phyloP scores from a whole-genome alignment of 2,888 invertebrate species.

The Plagodis pulveraria region DNA sequence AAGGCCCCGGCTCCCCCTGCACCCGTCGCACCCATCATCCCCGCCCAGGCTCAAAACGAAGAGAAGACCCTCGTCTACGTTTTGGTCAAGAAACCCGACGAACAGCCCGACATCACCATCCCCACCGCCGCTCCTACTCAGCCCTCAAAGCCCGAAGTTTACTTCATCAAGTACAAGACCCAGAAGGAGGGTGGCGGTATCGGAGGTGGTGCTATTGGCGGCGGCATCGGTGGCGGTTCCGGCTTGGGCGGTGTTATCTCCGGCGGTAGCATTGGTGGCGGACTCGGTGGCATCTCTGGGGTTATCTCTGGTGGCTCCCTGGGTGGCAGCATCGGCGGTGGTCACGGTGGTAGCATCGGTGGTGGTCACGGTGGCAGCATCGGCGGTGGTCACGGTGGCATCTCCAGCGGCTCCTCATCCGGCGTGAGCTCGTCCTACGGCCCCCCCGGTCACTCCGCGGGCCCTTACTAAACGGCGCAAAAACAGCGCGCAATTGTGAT shows the following conservation, averaged over 20 bases:
- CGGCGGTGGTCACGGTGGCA: slow-evolving; percentile 58
- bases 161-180: slow-evolving; percentile 94
- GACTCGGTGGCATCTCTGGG: slow-evolving; percentile 58
- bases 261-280: slow-evolving; percentile 50
- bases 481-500: slow-evolving; percentile 73
- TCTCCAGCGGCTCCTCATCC: slow-evolving; percentile 41
- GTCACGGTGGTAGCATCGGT: slow-evolving; percentile 45
- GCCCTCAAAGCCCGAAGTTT: slow-evolving; percentile 92
- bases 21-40: slow-evolving; percentile 90
- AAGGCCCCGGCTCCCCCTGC: slow-evolving; percentile 92
- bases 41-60: slow-evolving; percentile 89
- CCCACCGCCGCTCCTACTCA: slow-evolving; percentile 89
- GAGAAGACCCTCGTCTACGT: slow-evolving; percentile 94
- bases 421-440: slow-evolving; percentile 86
- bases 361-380: slow-evolving; percentile 48
- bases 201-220: slow-evolving; percentile 57
- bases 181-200: slow-evolving; percentile 79
- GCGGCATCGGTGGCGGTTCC: slow-evolving; percentile 41
- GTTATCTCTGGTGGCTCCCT: slow-evolving; percentile 49
- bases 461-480: slow-evolving; percentile 85
- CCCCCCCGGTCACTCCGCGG: slow-evolving; percentile 88
- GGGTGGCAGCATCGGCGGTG: slow-evolving; percentile 45
- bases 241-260: slow-evolving; percentile 47
- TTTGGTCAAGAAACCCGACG: slow-evolving; percentile 92
- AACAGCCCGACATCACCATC: slow-evolving; percentile 92